Conservation (phyloP, 2,113 vertebrate species). For the Daboia siamensis region DNA sequence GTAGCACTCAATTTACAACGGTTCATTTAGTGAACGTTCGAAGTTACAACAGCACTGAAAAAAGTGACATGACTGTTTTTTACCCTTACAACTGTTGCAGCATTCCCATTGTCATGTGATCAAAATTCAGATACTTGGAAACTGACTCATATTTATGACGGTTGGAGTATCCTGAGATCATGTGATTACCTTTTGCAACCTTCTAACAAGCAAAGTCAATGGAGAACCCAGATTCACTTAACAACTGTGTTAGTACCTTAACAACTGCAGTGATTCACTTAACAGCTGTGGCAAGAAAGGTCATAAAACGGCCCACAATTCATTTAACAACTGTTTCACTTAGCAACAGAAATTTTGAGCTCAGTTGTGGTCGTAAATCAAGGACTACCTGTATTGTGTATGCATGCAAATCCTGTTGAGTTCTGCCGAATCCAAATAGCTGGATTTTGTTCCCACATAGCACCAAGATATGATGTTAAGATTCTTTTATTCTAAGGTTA, state of each 20-base stretch:
- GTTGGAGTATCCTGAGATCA: too few relatives aligned
- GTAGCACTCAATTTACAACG: too few relatives aligned
- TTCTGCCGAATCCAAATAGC: not conserved
- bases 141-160: too few relatives aligned
- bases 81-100: too few relatives aligned
- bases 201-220: not conserved
- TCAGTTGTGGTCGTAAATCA: not conserved
- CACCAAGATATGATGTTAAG: not conserved
- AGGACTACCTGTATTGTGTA: not conserved
- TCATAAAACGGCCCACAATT: not conserved
- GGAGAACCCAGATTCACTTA: not conserved
- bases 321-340: not conserved
- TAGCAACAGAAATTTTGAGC: not conserved
- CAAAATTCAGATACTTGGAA: too few relatives aligned
- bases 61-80: too few relatives aligned
- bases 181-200: too few relatives aligned
- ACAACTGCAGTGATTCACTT: not conserved
- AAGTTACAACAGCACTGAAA: too few relatives aligned
- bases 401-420: not conserved
- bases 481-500: not conserved
- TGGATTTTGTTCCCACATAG: not conserved
- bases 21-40: not conserved
- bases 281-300: not conserved
- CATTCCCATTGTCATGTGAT: too few relatives aligned
- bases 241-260: not conserved